Evolutionary conservation across 2,113 vertebrate species (phyloP).

Genomic region (Neotoma lepida): DNA sequence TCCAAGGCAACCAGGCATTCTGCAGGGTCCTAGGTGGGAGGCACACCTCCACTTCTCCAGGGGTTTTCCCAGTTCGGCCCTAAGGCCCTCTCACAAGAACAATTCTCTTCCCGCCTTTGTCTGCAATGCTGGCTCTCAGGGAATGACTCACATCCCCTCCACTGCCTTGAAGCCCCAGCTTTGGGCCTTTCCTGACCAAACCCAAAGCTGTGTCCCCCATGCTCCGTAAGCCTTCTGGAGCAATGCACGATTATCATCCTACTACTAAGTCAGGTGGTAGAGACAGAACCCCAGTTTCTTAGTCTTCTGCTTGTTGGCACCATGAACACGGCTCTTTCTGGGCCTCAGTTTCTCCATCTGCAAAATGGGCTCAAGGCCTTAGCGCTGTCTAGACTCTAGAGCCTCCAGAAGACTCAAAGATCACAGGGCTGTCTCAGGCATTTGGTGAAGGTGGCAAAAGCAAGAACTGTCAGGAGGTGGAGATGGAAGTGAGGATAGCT

Average conservation of each 20-base stretch:
- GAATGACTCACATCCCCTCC: constrained; percentile 78
- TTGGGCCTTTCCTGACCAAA: background rate
- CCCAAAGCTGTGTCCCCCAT: background rate
- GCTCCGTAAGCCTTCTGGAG: background rate
- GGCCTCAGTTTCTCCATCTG: constrained; percentile 37
- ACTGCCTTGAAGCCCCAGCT: background rate
- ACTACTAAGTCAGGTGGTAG: too few species aligned
- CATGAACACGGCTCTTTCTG: background rate
- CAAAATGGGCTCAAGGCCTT: background rate
- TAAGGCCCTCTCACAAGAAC: constrained; percentile 62
- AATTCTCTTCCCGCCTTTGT: constrained; percentile 80
- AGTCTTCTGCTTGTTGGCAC: background rate
- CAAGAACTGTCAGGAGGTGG: background rate
- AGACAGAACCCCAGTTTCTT: background rate
- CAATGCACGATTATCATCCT: background rate
- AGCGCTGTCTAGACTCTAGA: background rate
- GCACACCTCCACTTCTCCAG: background rate
- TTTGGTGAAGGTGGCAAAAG: background rate
- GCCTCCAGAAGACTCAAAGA: background rate
- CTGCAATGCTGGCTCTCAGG: constrained; percentile 18
- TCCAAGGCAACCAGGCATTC: background rate
- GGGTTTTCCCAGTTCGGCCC: constrained; percentile 2
- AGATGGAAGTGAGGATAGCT: background rate
- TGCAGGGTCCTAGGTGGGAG: background rate
- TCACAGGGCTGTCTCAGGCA: rapidly evolving